Evolutionary conservation across 2,888 invertebrate genomes (phyloP).

Genomic region (Zhuqinia jingwanae): DNA sequence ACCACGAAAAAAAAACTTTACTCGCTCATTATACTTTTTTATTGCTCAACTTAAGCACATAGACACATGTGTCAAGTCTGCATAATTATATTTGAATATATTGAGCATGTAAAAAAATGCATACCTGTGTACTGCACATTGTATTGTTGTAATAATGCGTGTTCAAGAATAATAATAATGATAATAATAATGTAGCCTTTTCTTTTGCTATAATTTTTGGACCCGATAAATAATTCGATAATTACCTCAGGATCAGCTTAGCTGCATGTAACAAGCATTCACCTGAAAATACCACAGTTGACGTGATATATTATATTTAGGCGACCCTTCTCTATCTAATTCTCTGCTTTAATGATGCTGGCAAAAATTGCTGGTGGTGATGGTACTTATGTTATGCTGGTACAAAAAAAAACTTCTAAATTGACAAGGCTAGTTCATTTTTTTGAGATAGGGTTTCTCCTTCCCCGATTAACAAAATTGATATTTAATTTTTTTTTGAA

Average conservation of each 20-base stretch:
- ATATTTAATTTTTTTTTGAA: background rate
- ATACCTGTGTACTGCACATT: no score
- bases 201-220: background rate
- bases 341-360: no score
- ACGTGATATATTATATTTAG: no score
- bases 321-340: no score
- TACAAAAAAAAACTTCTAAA: background rate
- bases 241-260: constrained; percentile 33
- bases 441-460: constrained; percentile 1
- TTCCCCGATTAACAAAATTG: background rate
- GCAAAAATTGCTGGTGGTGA: background rate
- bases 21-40: no score
- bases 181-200: no score
- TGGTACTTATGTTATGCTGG: no score
- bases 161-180: background rate
- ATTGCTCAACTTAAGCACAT: no score
- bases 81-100: no score
- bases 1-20: no score
- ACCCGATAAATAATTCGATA: background rate
- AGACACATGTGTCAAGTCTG: no score
- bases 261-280: background rate
- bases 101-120: no score
- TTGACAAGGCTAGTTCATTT: constrained; percentile 45
- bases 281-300: background rate
- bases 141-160: background rate